A percentile compares a stretch with the other conserved stretches of the same genome.
phyloP scores from a whole-genome alignment of 2,113 vertebrate genomes.

The Rhinichthys klamathensis region DNA sequence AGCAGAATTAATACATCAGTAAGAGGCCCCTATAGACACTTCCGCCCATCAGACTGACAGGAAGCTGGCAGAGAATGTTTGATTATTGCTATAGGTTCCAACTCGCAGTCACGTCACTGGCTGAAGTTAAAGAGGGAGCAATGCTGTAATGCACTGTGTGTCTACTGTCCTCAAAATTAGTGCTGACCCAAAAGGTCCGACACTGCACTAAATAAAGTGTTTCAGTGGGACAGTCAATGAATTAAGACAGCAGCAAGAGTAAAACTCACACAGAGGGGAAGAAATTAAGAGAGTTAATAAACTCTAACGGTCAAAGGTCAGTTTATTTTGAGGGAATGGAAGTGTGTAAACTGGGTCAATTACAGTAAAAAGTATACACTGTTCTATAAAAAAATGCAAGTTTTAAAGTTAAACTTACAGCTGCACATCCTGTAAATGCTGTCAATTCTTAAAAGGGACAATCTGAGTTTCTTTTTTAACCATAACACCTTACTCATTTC shows the following conservation, averaged over 20 bases:
- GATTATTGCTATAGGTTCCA: slow-evolving; percentile 12
- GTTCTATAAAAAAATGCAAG: too few species aligned
- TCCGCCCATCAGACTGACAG: background rate
- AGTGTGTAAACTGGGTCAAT: too few species aligned
- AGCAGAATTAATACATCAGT: background rate
- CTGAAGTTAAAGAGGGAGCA: background rate
- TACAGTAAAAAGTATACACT: background rate
- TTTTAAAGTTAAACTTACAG: too few species aligned
- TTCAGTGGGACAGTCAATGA: slow-evolving; percentile 2
- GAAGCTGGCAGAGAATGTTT: background rate
- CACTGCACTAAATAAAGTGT: slow-evolving; percentile 12
- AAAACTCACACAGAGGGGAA: background rate
- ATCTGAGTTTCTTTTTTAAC: too few species aligned
- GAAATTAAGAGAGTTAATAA: background rate
- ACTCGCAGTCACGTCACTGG: background rate
- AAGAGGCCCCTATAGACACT: background rate
- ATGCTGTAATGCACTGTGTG: background rate
- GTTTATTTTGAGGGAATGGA: background rate
- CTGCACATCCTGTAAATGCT: too few species aligned
- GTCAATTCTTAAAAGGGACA: too few species aligned
- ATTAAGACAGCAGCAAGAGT: background rate
- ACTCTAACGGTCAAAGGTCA: slow-evolving; percentile 1
- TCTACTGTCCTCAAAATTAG: background rate
- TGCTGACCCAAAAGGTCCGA: background rate
- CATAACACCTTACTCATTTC: background rate